These are phyloP conservation scores for Lathamus discolor DNA, from an alignment of 2,113 vertebrate genomes.

Conservation along the genomic window DNA sequence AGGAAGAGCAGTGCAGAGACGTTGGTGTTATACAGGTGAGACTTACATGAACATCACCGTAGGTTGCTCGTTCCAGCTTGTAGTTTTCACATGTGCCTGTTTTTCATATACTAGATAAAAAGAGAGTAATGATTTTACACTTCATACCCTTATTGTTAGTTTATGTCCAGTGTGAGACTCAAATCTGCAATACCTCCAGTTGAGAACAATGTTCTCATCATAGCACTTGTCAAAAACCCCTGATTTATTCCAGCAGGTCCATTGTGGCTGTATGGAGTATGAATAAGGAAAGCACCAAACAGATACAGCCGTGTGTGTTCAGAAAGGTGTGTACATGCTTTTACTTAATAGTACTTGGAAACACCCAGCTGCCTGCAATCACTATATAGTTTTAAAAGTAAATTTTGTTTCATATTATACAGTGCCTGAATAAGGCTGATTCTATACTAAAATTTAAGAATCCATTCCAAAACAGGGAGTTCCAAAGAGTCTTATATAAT, in stretches of 20 bases:
- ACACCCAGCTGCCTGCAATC: neutral
- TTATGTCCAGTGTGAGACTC: neutral
- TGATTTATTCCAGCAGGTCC: neutral
- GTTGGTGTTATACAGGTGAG: neutral
- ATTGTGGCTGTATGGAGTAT: neutral
- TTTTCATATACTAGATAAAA: neutral
- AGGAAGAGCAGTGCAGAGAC: neutral
- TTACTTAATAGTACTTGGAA: neutral
- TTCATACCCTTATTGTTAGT: neutral
- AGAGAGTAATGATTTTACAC: neutral
- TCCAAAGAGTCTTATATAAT: neutral
- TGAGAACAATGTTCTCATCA: neutral
- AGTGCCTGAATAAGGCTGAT: neutral
- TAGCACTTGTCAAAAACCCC: neutral
- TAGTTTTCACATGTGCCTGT: neutral
- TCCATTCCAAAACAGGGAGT: neutral
- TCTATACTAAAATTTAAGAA: neutral
- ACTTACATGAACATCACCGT: fast-evolving
- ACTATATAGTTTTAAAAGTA: neutral
- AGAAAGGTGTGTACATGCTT: neutral
- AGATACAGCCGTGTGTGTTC: neutral
- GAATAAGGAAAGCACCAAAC: neutral
- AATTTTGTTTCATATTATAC: neutral
- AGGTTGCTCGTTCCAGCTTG: neutral
- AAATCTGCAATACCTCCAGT: neutral